phyloP scores from a whole-genome alignment of 2,113 vertebrate species.

The Pipra filicauda region DNA sequence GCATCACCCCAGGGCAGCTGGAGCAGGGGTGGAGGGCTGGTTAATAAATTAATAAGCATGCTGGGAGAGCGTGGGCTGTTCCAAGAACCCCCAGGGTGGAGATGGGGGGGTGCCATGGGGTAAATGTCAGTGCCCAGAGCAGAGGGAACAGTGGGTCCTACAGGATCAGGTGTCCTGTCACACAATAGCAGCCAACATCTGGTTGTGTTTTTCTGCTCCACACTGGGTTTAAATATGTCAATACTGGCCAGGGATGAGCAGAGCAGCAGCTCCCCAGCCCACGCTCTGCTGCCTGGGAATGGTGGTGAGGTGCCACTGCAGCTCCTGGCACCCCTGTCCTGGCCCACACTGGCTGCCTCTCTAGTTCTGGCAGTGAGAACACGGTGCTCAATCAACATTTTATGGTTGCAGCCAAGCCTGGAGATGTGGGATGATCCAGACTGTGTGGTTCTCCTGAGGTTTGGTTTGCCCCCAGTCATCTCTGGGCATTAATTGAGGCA shows the following conservation, averaged over 20 bases:
- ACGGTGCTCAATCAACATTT: not conserved
- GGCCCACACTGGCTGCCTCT: not conserved
- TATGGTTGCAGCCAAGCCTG: not conserved
- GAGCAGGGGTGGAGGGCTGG: not conserved
- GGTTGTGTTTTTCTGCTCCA: constrained; percentile 57
- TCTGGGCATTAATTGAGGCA: not conserved
- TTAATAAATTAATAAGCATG: constrained; percentile 61
- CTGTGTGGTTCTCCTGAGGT: fast-evolving
- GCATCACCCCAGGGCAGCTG: not conserved
- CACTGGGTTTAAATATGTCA: constrained; percentile 2
- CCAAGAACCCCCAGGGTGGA: not conserved
- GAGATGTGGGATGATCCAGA: not conserved
- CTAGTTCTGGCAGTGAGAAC: not conserved
- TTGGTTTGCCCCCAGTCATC: not conserved
- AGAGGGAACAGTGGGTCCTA: constrained; percentile 7
- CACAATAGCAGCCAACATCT: constrained; percentile 45
- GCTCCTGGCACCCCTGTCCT: not conserved
- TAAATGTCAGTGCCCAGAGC: constrained; percentile 59
- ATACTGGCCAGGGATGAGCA: not conserved
- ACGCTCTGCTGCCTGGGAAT: not conserved
- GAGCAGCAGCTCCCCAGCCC: not conserved
- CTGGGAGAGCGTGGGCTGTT: not conserved
- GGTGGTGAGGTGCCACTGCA: not conserved
- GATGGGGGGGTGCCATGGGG: not conserved
- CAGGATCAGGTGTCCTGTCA: constrained; percentile 34